A percentile compares a stretch with the other conserved stretches of the same genome.
Evolutionary conservation across 2,888 invertebrate species (phyloP).

Genomic region (Heliconius charithonia): DNA sequence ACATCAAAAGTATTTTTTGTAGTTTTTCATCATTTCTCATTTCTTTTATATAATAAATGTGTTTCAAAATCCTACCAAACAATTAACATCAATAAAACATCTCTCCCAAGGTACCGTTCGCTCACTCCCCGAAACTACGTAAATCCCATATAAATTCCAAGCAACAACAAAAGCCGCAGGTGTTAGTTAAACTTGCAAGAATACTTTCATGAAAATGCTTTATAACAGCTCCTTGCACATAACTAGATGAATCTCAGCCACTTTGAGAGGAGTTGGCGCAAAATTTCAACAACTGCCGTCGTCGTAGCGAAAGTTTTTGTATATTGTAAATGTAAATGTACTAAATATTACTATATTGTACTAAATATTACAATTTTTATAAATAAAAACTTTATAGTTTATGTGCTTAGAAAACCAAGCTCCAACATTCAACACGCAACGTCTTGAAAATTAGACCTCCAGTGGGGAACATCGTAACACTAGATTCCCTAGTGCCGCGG

Average conservation of each 20-base stretch:
- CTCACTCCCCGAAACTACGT: not conserved
- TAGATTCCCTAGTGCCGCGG: no score
- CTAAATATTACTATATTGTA: not conserved
- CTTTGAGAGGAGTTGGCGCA: slow-evolving; percentile 16
- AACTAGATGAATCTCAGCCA: slow-evolving; percentile 27
- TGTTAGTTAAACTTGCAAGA: slow-evolving; percentile 21
- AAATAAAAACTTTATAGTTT: not conserved
- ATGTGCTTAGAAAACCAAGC: not conserved
- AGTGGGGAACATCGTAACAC: no score
- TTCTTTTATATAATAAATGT: not conserved
- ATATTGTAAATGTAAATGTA: no score
- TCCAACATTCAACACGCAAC: not conserved
- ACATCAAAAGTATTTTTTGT: no score
- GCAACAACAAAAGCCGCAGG: slow-evolving; percentile 30
- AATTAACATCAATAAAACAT: not conserved
- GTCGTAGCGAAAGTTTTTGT: slow-evolving; percentile 3
- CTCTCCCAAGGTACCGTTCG: not conserved
- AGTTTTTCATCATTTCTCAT: no score
- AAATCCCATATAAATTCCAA: slow-evolving; percentile 8
- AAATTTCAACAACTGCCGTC: slow-evolving; percentile 26
- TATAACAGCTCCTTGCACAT: slow-evolving; percentile 14
- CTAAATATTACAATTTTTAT: not conserved
- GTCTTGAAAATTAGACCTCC: not conserved
- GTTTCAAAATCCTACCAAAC: not conserved
- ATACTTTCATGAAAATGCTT: slow-evolving; percentile 29